Conservation (phyloP, 2,888 invertebrate genomes). For the Myopa tessellatipennis region DNA sequence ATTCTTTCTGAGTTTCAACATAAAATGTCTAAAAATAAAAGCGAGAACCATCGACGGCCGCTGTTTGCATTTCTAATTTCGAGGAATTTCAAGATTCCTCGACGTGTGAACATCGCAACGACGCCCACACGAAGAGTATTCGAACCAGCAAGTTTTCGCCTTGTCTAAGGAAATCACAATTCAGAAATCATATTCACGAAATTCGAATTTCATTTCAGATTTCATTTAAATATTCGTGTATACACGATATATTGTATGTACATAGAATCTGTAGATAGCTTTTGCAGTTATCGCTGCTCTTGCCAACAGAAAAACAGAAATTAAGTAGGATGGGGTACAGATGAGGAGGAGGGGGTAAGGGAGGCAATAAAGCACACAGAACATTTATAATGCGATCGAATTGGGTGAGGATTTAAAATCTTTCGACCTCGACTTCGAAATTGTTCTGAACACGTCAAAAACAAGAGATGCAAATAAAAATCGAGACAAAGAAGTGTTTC, state of each 20-base stretch:
- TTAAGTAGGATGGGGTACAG: not conserved
- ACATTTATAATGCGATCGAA: no score
- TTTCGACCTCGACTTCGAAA: no score
- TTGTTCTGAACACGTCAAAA: no score
- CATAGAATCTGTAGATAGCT: no score
- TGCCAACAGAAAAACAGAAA: not conserved
- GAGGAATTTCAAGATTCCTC: slow-evolving; percentile 1
- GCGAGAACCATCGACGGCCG: not conserved
- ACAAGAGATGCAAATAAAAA: no score
- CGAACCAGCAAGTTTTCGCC: not conserved
- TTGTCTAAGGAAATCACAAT: not conserved
- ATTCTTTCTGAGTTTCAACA: slow-evolving; percentile 21
- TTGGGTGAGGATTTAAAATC: no score
- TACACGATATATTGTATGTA: no score
- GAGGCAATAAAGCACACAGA: no score
- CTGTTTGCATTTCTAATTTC: slow-evolving; percentile 12
- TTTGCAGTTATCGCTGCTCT: not conserved
- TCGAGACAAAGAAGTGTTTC: no score
- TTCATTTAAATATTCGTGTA: no score
- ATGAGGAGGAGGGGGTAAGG: no score
- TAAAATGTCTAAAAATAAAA: slow-evolving; percentile 6
- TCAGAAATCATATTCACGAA: not conserved
- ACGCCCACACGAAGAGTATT: slow-evolving; percentile 18
- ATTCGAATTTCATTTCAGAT: no score
- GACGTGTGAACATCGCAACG: slow-evolving; percentile 1